phyloP scores from a whole-genome alignment of 2,888 invertebrate genomes.

The Dascillus cervinus region DNA sequence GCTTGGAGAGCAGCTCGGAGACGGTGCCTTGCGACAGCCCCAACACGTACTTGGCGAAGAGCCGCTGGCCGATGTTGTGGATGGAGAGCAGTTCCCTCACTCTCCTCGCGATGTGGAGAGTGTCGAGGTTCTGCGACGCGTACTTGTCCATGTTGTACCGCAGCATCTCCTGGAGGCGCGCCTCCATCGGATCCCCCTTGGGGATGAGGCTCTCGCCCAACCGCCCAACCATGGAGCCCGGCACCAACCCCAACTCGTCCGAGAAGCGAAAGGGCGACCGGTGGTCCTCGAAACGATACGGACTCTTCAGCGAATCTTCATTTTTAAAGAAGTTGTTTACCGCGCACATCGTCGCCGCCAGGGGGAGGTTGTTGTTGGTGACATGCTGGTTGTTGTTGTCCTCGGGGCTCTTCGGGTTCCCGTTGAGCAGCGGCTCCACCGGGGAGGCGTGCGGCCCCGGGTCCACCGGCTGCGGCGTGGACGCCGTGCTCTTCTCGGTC shows the following conservation, averaged over 20 bases:
- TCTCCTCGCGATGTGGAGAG: constrained; percentile 86
- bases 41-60: constrained; percentile 97
- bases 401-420: constrained; percentile 49
- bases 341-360: constrained; percentile 43
- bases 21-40: constrained; percentile 97
- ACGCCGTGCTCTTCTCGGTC: constrained; percentile 40
- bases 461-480: constrained; percentile 46
- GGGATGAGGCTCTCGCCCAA: constrained; percentile 86
- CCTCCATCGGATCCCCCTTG: constrained; percentile 91
- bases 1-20: constrained; percentile 95
- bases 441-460: constrained; percentile 30
- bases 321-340: constrained; percentile 38
- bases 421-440: constrained; percentile 32
- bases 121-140: constrained; percentile 88
- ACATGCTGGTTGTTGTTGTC: constrained; percentile 46
- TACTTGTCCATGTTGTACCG: constrained; percentile 95
- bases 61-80: constrained; percentile 96
- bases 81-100: constrained; percentile 91
- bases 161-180: constrained; percentile 85
- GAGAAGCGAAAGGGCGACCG: constrained; percentile 75
- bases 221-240: constrained; percentile 75
- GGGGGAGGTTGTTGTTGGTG: constrained; percentile 47
- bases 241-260: constrained; percentile 70
- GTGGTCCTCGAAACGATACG: constrained; percentile 77
- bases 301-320: constrained; percentile 50